Evolutionary conservation across 2,113 vertebrate genomes (phyloP).

Genomic region (Gadus macrocephalus): DNA sequence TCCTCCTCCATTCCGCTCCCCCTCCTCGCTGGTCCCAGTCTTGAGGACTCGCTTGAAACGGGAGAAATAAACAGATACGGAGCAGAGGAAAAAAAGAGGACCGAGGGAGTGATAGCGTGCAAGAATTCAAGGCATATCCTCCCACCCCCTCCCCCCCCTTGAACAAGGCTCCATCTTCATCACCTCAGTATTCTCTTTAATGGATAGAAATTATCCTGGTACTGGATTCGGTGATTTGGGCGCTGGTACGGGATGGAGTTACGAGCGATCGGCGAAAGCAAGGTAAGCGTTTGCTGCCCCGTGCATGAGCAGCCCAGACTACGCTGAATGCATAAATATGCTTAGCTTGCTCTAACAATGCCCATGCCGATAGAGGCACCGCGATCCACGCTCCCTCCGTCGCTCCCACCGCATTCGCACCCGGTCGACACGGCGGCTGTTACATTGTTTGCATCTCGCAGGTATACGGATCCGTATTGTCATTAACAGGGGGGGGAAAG

Average conservation of each 20-base stretch:
- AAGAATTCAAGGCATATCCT: conserved; percentile 60
- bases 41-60: conserved; percentile 69
- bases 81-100: conserved; percentile 56
- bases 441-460: conserved; percentile 35
- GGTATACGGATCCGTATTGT: conserved; percentile 63
- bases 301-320: conserved; percentile 27
- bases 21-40: conserved; percentile 59
- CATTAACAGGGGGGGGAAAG: conserved; percentile 39
- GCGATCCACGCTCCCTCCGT: conserved; percentile 19
- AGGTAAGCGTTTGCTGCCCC: conserved; percentile 71
- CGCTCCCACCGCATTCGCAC: conserved; percentile 24
- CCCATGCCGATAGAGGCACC: conserved; percentile 40
- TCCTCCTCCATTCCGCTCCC: conserved; percentile 46
- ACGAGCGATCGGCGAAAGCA: conserved; percentile 86
- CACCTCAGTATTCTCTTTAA: conserved; percentile 68
- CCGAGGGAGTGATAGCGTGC: conserved; percentile 54
- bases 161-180: conserved; percentile 70
- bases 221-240: conserved; percentile 87
- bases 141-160: conserved; percentile 51
- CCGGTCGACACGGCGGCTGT: conserved; percentile 25
- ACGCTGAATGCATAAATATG: conserved; percentile 31
- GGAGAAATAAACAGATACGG: conserved; percentile 73
- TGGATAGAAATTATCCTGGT: conserved; percentile 91
- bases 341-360: conserved; percentile 51
- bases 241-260: conserved; percentile 87